phyloP scores from a whole-genome alignment of 2,888 invertebrate species.

The Rhamnusium bicolor region DNA sequence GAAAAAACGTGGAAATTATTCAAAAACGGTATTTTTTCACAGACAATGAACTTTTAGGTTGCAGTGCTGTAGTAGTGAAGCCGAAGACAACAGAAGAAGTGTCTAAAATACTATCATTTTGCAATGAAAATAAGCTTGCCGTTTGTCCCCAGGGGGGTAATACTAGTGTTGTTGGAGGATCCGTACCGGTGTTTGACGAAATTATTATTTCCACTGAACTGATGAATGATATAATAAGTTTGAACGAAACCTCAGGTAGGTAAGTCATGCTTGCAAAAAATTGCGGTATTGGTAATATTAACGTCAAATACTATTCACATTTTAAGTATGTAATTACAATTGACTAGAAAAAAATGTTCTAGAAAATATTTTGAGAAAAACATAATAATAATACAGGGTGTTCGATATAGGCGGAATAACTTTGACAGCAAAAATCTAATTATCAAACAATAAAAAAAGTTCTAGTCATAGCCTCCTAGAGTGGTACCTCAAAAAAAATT shows the following conservation, averaged over 20 bases:
- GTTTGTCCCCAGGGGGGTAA: constrained; percentile 96
- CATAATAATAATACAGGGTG: too few species aligned
- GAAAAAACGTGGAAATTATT: neutral
- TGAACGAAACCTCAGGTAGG: constrained; percentile 88
- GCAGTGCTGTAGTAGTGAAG: constrained; percentile 86
- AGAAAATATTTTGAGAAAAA: too few species aligned
- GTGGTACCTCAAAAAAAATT: too few species aligned
- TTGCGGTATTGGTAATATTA: too few species aligned
- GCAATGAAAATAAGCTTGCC: constrained; percentile 86
- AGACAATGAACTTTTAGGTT: constrained; percentile 74
- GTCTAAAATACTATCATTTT: constrained; percentile 87
- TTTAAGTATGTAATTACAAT: too few species aligned
- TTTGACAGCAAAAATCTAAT: too few species aligned
- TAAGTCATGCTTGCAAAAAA: neutral
- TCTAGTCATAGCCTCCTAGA: too few species aligned
- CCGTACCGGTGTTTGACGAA: constrained; percentile 97
- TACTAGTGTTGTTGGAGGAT: constrained; percentile 94
- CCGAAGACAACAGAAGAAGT: constrained; percentile 91
- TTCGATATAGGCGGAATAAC: too few species aligned
- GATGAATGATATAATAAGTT: constrained; percentile 87
- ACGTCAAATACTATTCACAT: too few species aligned
- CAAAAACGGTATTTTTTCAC: neutral
- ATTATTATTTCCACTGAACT: constrained; percentile 87
- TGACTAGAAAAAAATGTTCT: too few species aligned
- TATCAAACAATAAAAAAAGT: too few species aligned